These are phyloP conservation scores for Premnoplex brunnescens DNA, from an alignment of 2,797 vertebrate genomes.

Conservation along the genomic window DNA sequence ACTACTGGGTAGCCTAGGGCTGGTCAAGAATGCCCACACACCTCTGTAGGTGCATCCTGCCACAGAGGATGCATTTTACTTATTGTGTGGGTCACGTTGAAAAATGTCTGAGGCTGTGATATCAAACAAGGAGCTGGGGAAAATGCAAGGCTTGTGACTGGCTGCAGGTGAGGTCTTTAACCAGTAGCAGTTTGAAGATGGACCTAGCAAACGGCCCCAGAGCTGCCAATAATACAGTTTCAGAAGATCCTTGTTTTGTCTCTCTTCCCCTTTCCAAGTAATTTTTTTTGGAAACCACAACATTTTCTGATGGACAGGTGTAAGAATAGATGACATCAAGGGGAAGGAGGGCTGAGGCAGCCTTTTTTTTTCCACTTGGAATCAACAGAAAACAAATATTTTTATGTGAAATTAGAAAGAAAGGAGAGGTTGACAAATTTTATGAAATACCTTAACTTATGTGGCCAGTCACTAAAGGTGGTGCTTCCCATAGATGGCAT, in stretches of 20 bases:
- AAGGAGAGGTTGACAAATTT: background rate
- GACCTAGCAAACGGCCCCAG: background rate
- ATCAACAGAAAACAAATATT: background rate
- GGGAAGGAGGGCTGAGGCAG: background rate
- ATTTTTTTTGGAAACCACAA: background rate
- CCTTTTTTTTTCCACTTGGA: background rate
- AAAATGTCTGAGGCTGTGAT: background rate
- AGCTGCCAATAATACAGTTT: background rate
- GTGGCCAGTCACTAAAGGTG: background rate
- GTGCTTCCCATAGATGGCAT: background rate
- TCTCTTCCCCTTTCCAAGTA: background rate
- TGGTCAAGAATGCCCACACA: background rate
- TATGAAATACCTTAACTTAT: background rate
- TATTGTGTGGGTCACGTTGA: background rate
- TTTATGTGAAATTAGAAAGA: background rate
- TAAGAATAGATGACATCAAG: background rate
- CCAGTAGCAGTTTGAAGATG: background rate
- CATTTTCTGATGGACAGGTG: background rate
- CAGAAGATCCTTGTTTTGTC: background rate
- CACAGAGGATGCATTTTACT: background rate
- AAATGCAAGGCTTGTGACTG: background rate
- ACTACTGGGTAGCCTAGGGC: rapidly evolving
- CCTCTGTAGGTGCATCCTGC: background rate
- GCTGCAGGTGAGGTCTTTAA: background rate
- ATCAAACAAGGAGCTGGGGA: background rate